Evolutionary conservation across 1,140 invertebrate species (phyloP).

Genomic region (Bilobella aurantiaca): DNA sequence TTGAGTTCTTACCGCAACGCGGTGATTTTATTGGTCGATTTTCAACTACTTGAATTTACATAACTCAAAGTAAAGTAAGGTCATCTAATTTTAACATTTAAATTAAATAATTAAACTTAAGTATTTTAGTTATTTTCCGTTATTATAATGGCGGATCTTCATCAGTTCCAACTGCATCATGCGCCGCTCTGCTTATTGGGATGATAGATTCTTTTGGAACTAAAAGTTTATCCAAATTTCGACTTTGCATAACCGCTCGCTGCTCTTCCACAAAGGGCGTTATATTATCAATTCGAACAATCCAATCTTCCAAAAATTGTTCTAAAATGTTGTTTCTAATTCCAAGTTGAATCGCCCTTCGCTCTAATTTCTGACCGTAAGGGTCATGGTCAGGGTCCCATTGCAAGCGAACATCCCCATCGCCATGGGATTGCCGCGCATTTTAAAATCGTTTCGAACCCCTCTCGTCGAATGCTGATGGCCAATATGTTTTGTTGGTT

Average conservation of each 20-base stretch:
- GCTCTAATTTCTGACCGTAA: conserved; percentile 28
- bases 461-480: conserved; percentile 34
- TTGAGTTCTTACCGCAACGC: too few species aligned
- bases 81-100: too few species aligned
- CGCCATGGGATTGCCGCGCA: conserved; percentile 19
- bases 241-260: not conserved
- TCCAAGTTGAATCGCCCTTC: conserved; percentile 40
- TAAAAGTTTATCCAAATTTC: conserved; percentile 4
- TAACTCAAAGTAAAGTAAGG: too few species aligned
- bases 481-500: conserved; percentile 39
- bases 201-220: conserved; percentile 9
- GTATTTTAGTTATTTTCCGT: too few species aligned
- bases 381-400: conserved; percentile 41
- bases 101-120: too few species aligned
- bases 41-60: too few species aligned
- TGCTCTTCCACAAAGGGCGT: conserved; percentile 20
- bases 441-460: conserved; percentile 37
- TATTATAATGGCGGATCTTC: too few species aligned
- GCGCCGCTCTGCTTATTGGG: too few species aligned
- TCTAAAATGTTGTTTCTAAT: conserved; percentile 35
- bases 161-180: too few species aligned
- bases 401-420: conserved; percentile 37
- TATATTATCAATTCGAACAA: conserved; percentile 19
- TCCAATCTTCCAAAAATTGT: conserved; percentile 17
- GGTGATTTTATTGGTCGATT: too few species aligned